Percentiles rank a stretch among this genome's conserved stretches.
phyloP scores from a whole-genome alignment of 2,113 vertebrate species.

The Oncorhynchus tshawytscha region DNA sequence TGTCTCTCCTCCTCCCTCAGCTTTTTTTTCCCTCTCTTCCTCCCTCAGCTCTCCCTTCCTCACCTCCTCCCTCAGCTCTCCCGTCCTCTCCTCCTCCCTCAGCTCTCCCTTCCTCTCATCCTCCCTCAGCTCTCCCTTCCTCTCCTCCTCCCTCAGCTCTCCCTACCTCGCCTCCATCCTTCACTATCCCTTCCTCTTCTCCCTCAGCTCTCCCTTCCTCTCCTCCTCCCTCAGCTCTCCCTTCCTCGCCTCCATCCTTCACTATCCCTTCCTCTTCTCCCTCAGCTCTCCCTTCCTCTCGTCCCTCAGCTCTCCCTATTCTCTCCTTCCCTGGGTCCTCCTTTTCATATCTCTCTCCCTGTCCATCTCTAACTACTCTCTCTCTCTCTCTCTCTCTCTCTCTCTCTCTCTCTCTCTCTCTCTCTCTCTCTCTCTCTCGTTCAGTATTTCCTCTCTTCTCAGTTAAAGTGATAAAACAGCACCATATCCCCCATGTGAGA shows the following conservation, averaged over 20 bases:
- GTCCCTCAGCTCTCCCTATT: neutral
- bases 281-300: neutral
- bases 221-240: constrained; percentile 11
- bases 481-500: neutral
- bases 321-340: constrained; percentile 21
- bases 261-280: too few relatives aligned
- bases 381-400: too few relatives aligned
- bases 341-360: constrained; percentile 26
- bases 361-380: neutral
- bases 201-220: constrained; percentile 45
- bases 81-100: constrained; percentile 16
- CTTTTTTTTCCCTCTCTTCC: constrained; percentile 11
- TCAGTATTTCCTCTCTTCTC: neutral
- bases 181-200: constrained; percentile 10
- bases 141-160: neutral
- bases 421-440: too few relatives aligned
- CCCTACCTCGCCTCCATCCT: neutral
- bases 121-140: neutral
- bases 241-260: too few relatives aligned
- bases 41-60: constrained; percentile 11
- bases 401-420: too few relatives aligned
- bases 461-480: neutral
- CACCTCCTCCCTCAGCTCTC: constrained; percentile 24
- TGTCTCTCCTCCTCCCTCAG: neutral
- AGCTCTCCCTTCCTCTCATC: neutral